A percentile compares a stretch with the other conserved stretches of the same genome.
Conservation (phyloP, 2,888 invertebrate species). For the Cryptosula pallasiana region DNA sequence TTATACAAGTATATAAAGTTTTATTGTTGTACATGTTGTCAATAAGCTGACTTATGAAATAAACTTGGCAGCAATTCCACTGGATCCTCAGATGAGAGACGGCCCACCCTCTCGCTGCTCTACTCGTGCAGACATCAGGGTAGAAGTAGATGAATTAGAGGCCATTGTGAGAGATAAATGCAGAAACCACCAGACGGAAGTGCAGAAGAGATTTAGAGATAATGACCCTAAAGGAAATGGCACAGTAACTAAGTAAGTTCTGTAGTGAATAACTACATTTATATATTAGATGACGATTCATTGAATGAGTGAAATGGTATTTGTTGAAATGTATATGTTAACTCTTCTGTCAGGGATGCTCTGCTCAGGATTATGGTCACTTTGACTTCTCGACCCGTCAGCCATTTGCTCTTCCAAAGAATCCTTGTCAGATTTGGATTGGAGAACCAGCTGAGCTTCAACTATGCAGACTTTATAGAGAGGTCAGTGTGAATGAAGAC, state of each 20-base stretch:
- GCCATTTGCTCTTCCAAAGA: slow-evolving; percentile 35
- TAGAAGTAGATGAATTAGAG: slow-evolving; percentile 50
- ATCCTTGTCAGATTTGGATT: slow-evolving; percentile 43
- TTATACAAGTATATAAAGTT: no score
- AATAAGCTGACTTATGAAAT: neutral
- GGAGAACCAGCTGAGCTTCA: slow-evolving; percentile 37
- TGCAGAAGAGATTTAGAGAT: slow-evolving; percentile 48
- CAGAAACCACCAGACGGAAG: slow-evolving; percentile 42
- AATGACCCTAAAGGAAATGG: slow-evolving; percentile 52
- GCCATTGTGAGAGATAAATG: slow-evolving; percentile 41
- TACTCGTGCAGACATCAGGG: slow-evolving; percentile 34
- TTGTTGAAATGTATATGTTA: neutral
- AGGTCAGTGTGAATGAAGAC: slow-evolving; percentile 24
- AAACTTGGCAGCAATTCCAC: neutral
- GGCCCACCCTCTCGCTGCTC: neutral
- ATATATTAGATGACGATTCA: no score
- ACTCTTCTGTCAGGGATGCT: slow-evolving; percentile 38
- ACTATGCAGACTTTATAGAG: slow-evolving; percentile 46
- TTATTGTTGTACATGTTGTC: no score
- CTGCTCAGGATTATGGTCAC: slow-evolving; percentile 45
- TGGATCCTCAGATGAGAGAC: neutral
- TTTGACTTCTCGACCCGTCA: slow-evolving; percentile 37
- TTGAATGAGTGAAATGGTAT: no score
- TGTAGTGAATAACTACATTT: no score
- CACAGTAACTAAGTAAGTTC: slow-evolving; percentile 46